Conservation (phyloP, 2,888 invertebrate genomes). For the Apodemia zela region DNA sequence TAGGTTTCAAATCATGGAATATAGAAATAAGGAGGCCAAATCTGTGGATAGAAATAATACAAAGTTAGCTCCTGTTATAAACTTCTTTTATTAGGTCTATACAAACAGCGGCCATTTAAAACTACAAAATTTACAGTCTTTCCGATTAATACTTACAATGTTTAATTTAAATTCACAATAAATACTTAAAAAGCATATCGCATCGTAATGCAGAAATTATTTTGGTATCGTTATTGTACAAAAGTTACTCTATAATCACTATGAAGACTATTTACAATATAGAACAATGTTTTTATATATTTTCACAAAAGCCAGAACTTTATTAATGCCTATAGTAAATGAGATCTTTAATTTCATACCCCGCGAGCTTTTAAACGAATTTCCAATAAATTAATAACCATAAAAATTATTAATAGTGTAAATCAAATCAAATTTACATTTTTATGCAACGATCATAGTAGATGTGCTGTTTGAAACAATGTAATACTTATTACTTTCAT, state of each 20-base stretch:
- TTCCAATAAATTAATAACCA: background rate
- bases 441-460: no score
- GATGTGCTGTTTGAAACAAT: no score
- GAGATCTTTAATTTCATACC: constrained; percentile 54
- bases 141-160: constrained; percentile 75
- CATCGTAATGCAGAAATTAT: constrained; percentile 43
- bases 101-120: constrained; percentile 70
- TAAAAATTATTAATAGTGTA: no score
- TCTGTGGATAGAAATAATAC: constrained; percentile 33
- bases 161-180: constrained; percentile 65
- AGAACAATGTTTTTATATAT: constrained; percentile 45
- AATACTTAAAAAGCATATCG: constrained; percentile 63
- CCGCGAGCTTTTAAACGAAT: background rate
- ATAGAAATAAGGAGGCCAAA: no score
- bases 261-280: constrained; percentile 61
- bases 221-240: constrained; percentile 79
- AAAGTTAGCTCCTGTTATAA: constrained; percentile 55
- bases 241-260: constrained; percentile 65
- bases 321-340: constrained; percentile 58
- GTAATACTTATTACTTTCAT: no score
- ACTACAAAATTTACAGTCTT: constrained; percentile 79
- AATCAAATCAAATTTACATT: no score
- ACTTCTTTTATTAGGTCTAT: constrained; percentile 76
- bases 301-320: constrained; percentile 53
- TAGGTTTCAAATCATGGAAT: no score